Percentiles rank a stretch among this genome's conserved stretches.
phyloP scores from a whole-genome alignment of 2,888 invertebrate genomes.

The Malthinus seriepunctatus region DNA sequence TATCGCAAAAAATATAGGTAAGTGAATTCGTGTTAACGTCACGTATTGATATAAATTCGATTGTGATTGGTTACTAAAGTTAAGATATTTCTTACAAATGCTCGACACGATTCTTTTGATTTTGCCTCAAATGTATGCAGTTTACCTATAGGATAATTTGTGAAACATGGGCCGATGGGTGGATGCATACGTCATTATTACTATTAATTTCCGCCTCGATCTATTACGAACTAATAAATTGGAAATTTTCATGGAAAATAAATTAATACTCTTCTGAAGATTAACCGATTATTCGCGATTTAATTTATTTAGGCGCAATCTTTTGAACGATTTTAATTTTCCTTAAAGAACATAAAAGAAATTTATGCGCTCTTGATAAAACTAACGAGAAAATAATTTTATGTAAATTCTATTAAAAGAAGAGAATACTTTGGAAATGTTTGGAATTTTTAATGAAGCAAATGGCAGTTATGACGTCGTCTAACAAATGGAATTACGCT shows the following conservation, averaged over 20 bases:
- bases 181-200: conserved; percentile 31
- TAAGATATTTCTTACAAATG: not conserved
- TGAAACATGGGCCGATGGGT: conserved; percentile 35
- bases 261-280: conserved; percentile 12
- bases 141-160: conserved; percentile 36
- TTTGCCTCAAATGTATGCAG: conserved; percentile 29
- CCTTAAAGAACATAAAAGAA: conserved; percentile 17
- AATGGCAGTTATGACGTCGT: conserved; percentile 19
- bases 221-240: not conserved
- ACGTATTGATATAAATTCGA: not conserved
- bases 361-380: conserved; percentile 26
- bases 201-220: not conserved
- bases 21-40: conserved; percentile 29
- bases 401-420: conserved; percentile 20
- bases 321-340: conserved; percentile 18
- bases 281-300: conserved; percentile 14
- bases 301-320: conserved; percentile 22
- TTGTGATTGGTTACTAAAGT: not conserved
- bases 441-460: conserved; percentile 27
- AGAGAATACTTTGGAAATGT: conserved; percentile 24
- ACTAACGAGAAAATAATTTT: conserved; percentile 24
- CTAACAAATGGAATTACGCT: conserved; percentile 20
- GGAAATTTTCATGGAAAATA: not conserved
- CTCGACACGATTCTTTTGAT: conserved; percentile 2
- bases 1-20: conserved; percentile 50